Evolutionary conservation across 2,797 vertebrate genomes (phyloP), one percentile per base, ranked within the genome.

Genomic region (Alosa sapidissima): DNA sequence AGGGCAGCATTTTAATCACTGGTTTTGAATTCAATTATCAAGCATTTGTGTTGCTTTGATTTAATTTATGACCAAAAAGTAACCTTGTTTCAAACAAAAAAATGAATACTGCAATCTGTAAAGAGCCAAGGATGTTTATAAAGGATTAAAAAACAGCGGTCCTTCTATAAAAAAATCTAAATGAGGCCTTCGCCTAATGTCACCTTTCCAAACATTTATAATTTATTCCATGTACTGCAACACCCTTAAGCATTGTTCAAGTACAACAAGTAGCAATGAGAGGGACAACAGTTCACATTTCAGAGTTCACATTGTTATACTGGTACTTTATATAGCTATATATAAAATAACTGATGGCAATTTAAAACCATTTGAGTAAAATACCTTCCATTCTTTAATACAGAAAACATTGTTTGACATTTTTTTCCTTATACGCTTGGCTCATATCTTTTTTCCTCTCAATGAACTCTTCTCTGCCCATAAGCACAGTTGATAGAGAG

Each of bases 181-280:
- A 90, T 72, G 90, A 91, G 89, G 87, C 88, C 92, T 90, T 89
- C 88, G 91, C 91, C 92, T 89, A 92, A 89, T 91, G 92, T 91
- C 91, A 93, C 90, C 91, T 94, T 92, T 93, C 81, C 86, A 89
- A 90, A 91, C 89, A 91, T 86, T 88, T 89, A 91, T 91, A 93
- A 90, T 95, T 95, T 94, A 93, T 94, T 94, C 92, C 92, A 94
- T 93, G 93, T 94, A 92, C 92, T 92, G 89, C 93, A 93, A 95
- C 94, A 95, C 92, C 93, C 91, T 93, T 92, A 93, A 91, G 93
- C 92, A 93, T 93, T 92, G 91, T 94, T 95, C 93, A 95, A 95
- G 91, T 95, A 96, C 95, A 94, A 96, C 94, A 93, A 93, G 92
- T 93, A 94, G 94, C 94, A 93, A 93, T 94, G 93, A 94, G 94